Evolutionary conservation across 23 tunicate genomes (phyloP).

Genomic region (Phallusia fumigata): DNA sequence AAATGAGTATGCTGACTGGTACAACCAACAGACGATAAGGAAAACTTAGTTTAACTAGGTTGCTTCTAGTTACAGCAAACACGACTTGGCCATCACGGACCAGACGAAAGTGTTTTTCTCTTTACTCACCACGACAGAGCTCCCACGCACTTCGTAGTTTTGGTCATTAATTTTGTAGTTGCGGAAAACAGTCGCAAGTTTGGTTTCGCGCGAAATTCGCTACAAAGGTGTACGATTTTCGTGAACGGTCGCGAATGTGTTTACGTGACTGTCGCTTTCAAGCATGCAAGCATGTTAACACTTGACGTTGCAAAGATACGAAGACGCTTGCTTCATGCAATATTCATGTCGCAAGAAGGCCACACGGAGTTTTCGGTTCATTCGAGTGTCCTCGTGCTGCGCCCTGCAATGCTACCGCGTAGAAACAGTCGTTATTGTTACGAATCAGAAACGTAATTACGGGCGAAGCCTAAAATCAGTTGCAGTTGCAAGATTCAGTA

Average conservation of each 20-base stretch:
- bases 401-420: neutral
- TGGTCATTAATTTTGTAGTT: slow-evolving; percentile 6
- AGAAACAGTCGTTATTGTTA: no score
- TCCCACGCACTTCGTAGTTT: slow-evolving; percentile 1
- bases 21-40: no score
- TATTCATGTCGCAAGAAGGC: neutral
- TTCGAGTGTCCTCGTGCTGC: neutral
- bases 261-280: neutral
- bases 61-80: no score
- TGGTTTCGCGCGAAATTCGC: neutral
- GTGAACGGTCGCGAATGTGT: neutral
- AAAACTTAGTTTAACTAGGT: no score
- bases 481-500: no score
- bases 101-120: no score
- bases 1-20: no score
- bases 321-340: neutral
- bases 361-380: slow-evolving; percentile 1
- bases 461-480: no score
- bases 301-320: neutral
- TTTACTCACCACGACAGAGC: no score
- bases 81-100: no score
- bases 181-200: neutral
- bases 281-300: neutral
- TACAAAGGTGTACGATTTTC: neutral
- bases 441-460: no score